A percentile compares a stretch with the other conserved stretches of the same genome.
These are phyloP conservation scores for Drosophila mayri DNA, from an alignment of 1,140 invertebrate genomes.

Conservation along the genomic window DNA sequence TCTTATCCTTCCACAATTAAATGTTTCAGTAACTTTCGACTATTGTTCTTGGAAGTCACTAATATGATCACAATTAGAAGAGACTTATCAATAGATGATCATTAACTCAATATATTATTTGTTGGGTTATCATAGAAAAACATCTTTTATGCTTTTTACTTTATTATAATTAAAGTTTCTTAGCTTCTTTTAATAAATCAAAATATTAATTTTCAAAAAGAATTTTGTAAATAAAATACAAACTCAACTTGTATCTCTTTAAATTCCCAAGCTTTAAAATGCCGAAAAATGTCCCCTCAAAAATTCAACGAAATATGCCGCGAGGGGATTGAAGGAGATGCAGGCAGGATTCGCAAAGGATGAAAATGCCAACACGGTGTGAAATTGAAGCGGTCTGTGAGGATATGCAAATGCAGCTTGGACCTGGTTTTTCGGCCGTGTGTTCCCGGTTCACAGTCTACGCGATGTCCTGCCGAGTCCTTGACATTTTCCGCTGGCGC, in stretches of 20 bases:
- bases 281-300: not conserved
- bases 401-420: constrained; percentile 67
- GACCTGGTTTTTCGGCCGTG: constrained; percentile 35
- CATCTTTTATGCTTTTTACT: too few relatives aligned
- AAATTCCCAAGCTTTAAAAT: not conserved
- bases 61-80: too few relatives aligned
- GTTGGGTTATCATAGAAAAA: too few relatives aligned
- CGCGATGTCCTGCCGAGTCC: constrained; percentile 51
- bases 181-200: not conserved
- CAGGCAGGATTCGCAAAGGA: constrained; percentile 18
- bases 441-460: constrained; percentile 50
- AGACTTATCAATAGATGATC: not conserved
- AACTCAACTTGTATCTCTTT: not conserved
- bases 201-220: not conserved
- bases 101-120: not conserved
- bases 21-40: too few relatives aligned
- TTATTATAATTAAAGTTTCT: too few relatives aligned
- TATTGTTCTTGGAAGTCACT: not conserved
- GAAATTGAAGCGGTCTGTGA: constrained; percentile 68
- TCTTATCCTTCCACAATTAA: not conserved
- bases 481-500: constrained; percentile 69
- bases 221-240: not conserved
- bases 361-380: constrained; percentile 57
- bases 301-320: constrained; percentile 15
- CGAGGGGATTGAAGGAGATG: not conserved